A percentile compares a stretch with the other conserved stretches of the same genome.
Conservation (phyloP, 2,797 vertebrate genomes). For the Gymnodraco acuticeps region DNA sequence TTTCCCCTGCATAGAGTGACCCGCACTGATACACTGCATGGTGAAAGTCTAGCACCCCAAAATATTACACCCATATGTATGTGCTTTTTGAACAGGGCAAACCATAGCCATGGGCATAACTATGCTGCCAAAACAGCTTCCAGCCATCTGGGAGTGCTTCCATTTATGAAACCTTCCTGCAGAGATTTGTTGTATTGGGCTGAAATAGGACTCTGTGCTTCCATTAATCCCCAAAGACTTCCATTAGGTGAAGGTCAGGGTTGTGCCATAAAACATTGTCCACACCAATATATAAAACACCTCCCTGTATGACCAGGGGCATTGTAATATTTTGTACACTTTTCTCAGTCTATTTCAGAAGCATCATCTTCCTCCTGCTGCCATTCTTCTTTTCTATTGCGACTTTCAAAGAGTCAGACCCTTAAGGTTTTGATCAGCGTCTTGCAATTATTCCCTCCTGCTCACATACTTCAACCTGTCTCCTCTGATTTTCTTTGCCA, state of each 20-base stretch:
- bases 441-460: conserved; percentile 38
- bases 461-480: conserved; percentile 18
- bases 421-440: conserved; percentile 40
- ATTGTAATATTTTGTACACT: background rate
- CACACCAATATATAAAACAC: background rate
- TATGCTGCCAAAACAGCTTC: background rate
- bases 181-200: background rate
- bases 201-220: conserved; percentile 1
- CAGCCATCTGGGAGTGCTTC: background rate
- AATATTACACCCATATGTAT: background rate
- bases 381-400: conserved; percentile 22
- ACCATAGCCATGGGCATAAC: background rate
- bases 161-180: conserved; percentile 11
- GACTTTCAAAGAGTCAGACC: conserved; percentile 17
- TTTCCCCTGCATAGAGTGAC: conserved; percentile 14
- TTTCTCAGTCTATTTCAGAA: background rate
- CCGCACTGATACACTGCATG: background rate
- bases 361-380: background rate
- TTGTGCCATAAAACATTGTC: background rate
- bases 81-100: conserved; percentile 6
- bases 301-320: background rate
- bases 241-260: background rate
- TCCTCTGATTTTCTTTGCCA: conserved; percentile 24
- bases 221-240: conserved; percentile 10
- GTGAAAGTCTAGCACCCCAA: background rate